A percentile compares a stretch with the other conserved stretches of the same genome.
These are phyloP conservation scores for Argyresthia albistria DNA, from an alignment of 2,888 invertebrate genomes.

Conservation along the genomic window DNA sequence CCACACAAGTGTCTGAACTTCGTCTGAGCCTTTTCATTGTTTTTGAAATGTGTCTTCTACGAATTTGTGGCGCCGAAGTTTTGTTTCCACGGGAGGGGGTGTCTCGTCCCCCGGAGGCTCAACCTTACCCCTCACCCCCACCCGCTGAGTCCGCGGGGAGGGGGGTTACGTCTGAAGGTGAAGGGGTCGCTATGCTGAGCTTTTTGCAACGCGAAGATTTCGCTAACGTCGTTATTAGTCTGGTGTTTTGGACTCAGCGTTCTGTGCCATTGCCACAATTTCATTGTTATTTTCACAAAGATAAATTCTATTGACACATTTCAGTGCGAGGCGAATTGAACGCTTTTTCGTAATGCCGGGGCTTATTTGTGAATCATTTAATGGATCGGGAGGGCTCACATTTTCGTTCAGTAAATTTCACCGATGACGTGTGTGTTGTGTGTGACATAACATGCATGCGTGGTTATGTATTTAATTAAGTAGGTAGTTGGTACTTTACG, in stretches of 20 bases:
- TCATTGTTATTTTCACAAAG: slow-evolving; percentile 2
- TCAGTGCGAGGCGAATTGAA: neutral
- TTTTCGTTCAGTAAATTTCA: neutral
- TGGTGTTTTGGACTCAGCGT: slow-evolving; percentile 12
- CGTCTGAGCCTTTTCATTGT: no score
- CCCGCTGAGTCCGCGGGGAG: slow-evolving; percentile 12
- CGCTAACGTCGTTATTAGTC: slow-evolving; percentile 21
- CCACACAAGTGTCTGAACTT: no score
- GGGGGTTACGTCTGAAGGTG: slow-evolving; percentile 37
- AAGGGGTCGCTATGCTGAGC: slow-evolving; percentile 20
- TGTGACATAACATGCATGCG: neutral
- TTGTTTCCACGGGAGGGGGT: no score
- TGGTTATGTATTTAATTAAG: neutral
- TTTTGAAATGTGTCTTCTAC: no score
- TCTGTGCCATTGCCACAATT: slow-evolving; percentile 6
- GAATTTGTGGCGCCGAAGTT: no score
- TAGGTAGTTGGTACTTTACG: no score
- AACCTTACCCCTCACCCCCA: neutral
- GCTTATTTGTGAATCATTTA: neutral
- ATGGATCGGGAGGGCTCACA: neutral
- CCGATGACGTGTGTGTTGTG: neutral
- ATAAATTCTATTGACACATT: neutral
- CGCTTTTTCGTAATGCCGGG: neutral
- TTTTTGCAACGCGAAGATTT: slow-evolving; percentile 29
- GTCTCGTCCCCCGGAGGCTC: no score